These are phyloP conservation scores for Crenuchus spilurus DNA, from an alignment of 2,797 vertebrate species.

Conservation along the genomic window DNA sequence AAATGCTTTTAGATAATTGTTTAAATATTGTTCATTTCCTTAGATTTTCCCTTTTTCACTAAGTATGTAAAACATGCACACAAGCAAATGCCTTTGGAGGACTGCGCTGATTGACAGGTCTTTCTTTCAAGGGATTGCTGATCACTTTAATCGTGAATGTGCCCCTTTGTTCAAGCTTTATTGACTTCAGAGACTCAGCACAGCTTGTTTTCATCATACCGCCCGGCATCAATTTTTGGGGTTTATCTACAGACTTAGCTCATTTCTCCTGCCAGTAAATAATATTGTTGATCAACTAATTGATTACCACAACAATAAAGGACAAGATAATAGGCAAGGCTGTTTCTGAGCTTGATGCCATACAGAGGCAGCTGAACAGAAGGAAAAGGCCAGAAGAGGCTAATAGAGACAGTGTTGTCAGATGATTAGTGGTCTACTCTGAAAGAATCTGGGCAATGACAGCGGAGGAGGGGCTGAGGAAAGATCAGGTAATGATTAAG, in stretches of 20 bases:
- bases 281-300: constrained; percentile 46
- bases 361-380: constrained; percentile 44
- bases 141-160: constrained; percentile 76
- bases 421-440: constrained; percentile 64
- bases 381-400: constrained; percentile 46
- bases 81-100: constrained; percentile 74
- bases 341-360: constrained; percentile 27
- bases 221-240: constrained; percentile 32
- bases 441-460: constrained; percentile 63
- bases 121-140: constrained; percentile 69
- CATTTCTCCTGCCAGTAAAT: constrained; percentile 33
- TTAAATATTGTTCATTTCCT: too few relatives aligned
- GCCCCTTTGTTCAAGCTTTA: constrained; percentile 65
- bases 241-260: constrained; percentile 30
- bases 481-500: constrained; percentile 62
- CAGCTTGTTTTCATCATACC: constrained; percentile 53
- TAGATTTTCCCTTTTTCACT: constrained; percentile 79
- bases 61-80: constrained; percentile 80
- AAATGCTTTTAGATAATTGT: too few relatives aligned
- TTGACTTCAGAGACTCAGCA: constrained; percentile 51
- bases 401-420: constrained; percentile 73
- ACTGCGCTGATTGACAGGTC: constrained; percentile 75
- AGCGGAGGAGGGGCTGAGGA: constrained; percentile 52
- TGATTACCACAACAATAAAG: constrained; percentile 43
- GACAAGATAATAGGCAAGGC: constrained; percentile 38